These are phyloP conservation scores for Xestobium rufovillosum DNA, from an alignment of 2,888 invertebrate genomes.

Conservation along the genomic window DNA sequence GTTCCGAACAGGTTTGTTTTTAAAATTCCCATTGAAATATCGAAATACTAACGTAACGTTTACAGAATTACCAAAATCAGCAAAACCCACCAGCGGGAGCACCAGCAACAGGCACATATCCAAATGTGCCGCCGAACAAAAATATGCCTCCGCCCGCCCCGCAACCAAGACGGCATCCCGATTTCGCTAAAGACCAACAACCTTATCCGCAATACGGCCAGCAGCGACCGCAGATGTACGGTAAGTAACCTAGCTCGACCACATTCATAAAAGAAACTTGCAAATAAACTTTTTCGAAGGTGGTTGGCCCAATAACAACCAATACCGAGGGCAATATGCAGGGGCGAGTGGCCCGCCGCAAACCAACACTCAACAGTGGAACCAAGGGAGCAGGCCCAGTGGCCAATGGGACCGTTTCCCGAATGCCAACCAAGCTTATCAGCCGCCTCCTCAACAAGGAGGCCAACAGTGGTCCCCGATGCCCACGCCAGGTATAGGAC, in stretches of 20 bases:
- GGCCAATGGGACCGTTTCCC: constrained; percentile 38
- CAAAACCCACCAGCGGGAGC: constrained; percentile 40
- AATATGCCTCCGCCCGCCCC: constrained; percentile 58
- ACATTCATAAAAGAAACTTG: too few species aligned
- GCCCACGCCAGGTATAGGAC: constrained; percentile 42
- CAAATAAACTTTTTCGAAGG: too few species aligned
- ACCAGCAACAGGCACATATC: constrained; percentile 37
- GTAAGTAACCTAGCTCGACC: constrained; percentile 48
- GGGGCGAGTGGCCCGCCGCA: constrained; percentile 31
- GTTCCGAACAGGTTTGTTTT: constrained; percentile 41
- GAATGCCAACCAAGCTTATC: constrained; percentile 33
- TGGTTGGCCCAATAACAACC: constrained; percentile 58
- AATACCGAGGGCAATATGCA: constrained; percentile 45
- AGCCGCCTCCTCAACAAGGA: constrained; percentile 39
- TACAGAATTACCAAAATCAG: constrained; percentile 26
- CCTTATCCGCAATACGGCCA: constrained; percentile 57
- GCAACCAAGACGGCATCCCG: constrained; percentile 71
- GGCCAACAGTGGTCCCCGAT: constrained; percentile 43
- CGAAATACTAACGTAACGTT: too few species aligned
- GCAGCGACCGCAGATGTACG: constrained; percentile 59
- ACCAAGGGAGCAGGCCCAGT: constrained; percentile 41
- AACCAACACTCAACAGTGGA: constrained; percentile 41
- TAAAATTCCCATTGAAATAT: background rate
- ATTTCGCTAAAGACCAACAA: constrained; percentile 71
- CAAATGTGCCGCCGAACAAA: constrained; percentile 46